Percentiles rank a stretch among this genome's conserved stretches.
Evolutionary conservation across 2,797 vertebrate species (phyloP).

Genomic region (Gambusia yucatana): DNA sequence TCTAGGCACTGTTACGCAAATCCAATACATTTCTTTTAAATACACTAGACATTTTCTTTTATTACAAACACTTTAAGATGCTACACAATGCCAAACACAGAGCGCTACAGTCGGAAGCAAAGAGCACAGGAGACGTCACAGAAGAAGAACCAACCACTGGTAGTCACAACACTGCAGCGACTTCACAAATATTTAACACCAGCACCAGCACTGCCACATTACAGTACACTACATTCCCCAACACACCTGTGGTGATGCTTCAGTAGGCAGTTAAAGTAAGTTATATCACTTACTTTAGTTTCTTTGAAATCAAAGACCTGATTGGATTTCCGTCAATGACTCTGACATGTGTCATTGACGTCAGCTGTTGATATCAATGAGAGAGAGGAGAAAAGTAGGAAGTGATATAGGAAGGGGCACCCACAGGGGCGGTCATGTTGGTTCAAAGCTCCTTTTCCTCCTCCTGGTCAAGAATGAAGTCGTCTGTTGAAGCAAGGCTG

Average conservation of each 20-base stretch:
- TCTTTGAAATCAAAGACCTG: slow-evolving; percentile 64
- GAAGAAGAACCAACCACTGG: slow-evolving; percentile 30
- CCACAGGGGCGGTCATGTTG: slow-evolving; percentile 83
- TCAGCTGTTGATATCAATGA: slow-evolving; percentile 70
- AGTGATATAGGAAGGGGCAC: slow-evolving; percentile 72
- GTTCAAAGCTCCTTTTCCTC: slow-evolving; percentile 75
- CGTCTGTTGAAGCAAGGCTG: slow-evolving; percentile 39
- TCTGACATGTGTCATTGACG: slow-evolving; percentile 76
- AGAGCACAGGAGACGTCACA: slow-evolving; percentile 36
- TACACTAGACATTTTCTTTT: slow-evolving; percentile 36
- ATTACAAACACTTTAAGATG: slow-evolving; percentile 34
- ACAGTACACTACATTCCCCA: slow-evolving; percentile 65
- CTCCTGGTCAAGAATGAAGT: slow-evolving; percentile 49
- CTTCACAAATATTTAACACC: slow-evolving; percentile 39
- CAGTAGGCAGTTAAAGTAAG: slow-evolving; percentile 59
- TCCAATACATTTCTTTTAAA: slow-evolving; percentile 29
- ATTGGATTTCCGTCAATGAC: slow-evolving; percentile 81
- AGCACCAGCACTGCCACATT: slow-evolving; percentile 57
- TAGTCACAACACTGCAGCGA: slow-evolving; percentile 42
- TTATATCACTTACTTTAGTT: slow-evolving; percentile 67
- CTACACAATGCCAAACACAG: slow-evolving; percentile 47
- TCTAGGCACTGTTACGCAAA: slow-evolving; percentile 24
- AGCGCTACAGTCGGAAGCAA: slow-evolving; percentile 38
- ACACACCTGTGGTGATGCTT: slow-evolving; percentile 76
- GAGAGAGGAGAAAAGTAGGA: slow-evolving; percentile 53